Evolutionary conservation across 2,888 invertebrate genomes (phyloP), one percentile per base, ranked within the genome.

Genomic region (Apeira syringaria): DNA sequence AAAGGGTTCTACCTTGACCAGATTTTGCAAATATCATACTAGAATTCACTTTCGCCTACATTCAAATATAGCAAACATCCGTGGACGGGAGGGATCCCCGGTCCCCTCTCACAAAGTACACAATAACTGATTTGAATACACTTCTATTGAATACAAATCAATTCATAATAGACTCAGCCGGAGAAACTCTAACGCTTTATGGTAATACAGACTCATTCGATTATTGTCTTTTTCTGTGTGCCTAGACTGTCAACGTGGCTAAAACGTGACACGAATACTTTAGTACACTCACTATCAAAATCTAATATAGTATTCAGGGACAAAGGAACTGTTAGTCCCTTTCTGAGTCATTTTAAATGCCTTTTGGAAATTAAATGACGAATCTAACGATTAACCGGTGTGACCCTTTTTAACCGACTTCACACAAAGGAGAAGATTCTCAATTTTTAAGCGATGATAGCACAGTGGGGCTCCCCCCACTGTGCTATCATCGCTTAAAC

Each of bases 51-150:
- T 15, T 15, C 15, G 3, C 15, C 15, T 15, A 15, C 15, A 15
- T 20, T 4, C 26, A 7, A 25, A 26, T 12, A 17, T 17, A 4
- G 48, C 30, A 35, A 26, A 40, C 38, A 48, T 64, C 53, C 20
- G 5, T 42, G n/a, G n/a, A n/a, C n/a, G n/a, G n/a, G n/a, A n/a
- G n/a, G 52, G 55, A 47, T 51, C 59, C 53, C 41, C 47, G 56
- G 69, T 59, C 60, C 68, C 72, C 65, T 65, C 65, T 66, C 60
- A 64, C 65, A 76, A 73, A 77, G 74, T 73, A 74, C 67, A 80
- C 78, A 80, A 79, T 78, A 74, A 79, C 79, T 79, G 68, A 80
- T 80, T 80, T 80, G 75, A 80, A 80, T 80, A 75, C 53, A 77
- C 78, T 53, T 59, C 57, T 56, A 69, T 72, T 64, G 80, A 80